These are phyloP conservation scores for Ammospiza caudacuta DNA, from an alignment of 2,113 vertebrate species.

Conservation along the genomic window DNA sequence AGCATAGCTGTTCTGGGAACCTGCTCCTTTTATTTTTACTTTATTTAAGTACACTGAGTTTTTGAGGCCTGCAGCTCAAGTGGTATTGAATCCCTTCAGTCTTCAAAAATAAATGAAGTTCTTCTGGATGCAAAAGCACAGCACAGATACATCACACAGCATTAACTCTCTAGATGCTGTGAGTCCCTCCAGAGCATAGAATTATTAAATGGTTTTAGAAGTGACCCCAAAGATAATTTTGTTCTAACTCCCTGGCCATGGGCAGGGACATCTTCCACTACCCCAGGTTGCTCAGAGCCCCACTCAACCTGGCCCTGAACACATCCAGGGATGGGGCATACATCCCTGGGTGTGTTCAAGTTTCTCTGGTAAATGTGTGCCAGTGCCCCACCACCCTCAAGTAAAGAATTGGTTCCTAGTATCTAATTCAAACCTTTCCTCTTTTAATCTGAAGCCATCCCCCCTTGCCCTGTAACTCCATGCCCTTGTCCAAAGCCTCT, in stretches of 20 bases:
- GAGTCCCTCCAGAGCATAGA: not conserved
- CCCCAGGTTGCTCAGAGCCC: not conserved
- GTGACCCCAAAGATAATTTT: not conserved
- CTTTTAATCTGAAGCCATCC: not conserved
- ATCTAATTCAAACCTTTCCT: not conserved
- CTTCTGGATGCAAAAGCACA: not conserved
- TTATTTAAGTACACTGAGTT: slow-evolving; percentile 17
- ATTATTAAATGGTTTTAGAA: not conserved
- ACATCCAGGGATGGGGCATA: not conserved
- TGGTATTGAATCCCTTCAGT: not conserved
- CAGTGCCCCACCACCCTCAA: not conserved
- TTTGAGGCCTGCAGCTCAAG: not conserved
- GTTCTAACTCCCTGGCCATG: accelerated
- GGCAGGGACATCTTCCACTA: not conserved
- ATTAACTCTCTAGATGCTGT: not conserved
- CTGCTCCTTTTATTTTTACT: not conserved
- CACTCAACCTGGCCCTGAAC: not conserved
- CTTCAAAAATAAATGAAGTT: slow-evolving; percentile 28
- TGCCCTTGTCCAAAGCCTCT: not conserved
- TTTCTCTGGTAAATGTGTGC: not conserved
- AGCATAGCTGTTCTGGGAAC: not conserved
- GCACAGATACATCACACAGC: not conserved
- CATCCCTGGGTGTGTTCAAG: not conserved
- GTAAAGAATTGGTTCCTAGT: not conserved
- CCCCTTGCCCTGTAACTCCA: not conserved